Conservation (phyloP, 2,113 vertebrate species). For the Gopherus evgoodei region DNA sequence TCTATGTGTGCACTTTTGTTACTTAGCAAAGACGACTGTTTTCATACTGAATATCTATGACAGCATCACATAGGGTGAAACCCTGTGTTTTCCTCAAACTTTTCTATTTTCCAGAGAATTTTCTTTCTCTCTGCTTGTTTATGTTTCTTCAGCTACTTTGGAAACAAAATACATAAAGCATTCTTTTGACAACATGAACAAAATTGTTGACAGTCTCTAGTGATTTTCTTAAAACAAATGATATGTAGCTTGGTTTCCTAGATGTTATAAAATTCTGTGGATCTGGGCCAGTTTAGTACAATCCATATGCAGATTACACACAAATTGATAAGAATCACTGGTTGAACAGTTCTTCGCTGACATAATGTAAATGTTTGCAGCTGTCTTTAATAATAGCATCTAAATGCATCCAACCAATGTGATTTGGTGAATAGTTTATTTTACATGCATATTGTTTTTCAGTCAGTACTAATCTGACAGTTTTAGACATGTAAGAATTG, state of each 20-base stretch:
- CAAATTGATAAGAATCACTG: conserved; percentile 7
- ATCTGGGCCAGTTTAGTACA: background rate
- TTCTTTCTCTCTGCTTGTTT: conserved; percentile 4
- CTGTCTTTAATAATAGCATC: background rate
- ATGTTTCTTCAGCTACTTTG: background rate
- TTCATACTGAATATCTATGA: conserved; percentile 12
- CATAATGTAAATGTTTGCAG: background rate
- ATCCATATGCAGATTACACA: conserved; percentile 2
- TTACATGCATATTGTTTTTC: background rate
- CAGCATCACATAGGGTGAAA: background rate
- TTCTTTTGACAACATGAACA: background rate
- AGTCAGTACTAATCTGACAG: background rate
- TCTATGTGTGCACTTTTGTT: background rate
- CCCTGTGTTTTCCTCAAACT: background rate
- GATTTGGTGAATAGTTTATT: background rate
- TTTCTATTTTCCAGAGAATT: background rate
- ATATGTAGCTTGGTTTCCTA: conserved; percentile 2
- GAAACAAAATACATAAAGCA: conserved; percentile 14
- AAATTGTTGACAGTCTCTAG: background rate
- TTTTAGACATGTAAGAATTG: background rate
- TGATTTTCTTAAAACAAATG: background rate
- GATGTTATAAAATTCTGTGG: background rate
- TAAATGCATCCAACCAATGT: background rate
- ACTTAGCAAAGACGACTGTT: background rate
- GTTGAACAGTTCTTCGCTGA: background rate